A percentile compares a stretch with the other conserved stretches of the same genome.
Conservation (phyloP, 2,113 vertebrate species). For the Struthidea cinerea region DNA sequence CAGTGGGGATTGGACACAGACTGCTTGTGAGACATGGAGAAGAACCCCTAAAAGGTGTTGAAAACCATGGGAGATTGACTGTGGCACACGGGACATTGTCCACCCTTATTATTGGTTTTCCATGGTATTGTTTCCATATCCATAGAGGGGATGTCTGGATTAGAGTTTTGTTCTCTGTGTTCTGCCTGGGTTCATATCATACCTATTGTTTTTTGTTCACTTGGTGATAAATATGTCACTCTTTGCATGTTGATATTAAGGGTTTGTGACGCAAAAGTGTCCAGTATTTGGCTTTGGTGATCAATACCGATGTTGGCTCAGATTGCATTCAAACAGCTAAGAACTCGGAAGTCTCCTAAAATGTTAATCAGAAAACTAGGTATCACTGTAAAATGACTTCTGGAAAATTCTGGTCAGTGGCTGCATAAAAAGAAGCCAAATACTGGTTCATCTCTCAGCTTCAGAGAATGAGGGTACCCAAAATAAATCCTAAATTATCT, state of each 20-base stretch:
- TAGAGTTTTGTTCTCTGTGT: not conserved
- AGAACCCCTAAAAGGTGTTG: not conserved
- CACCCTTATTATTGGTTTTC: not conserved
- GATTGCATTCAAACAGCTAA: not conserved
- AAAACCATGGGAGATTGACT: not conserved
- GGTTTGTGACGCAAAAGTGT: not conserved
- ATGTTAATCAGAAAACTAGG: not conserved
- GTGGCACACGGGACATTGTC: fast-evolving
- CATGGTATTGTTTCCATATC: not conserved
- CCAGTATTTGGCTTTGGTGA: not conserved
- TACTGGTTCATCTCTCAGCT: not conserved
- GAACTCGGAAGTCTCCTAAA: not conserved
- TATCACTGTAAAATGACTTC: not conserved
- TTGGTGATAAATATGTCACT: not conserved
- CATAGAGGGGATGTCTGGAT: not conserved
- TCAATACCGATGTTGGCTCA: not conserved
- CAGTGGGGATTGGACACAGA: not conserved
- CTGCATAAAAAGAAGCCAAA: not conserved
- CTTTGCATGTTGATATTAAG: not conserved
- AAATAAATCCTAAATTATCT: not conserved
- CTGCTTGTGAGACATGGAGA: not conserved
- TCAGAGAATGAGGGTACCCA: not conserved
- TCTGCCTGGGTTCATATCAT: not conserved
- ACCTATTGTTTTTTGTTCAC: not conserved
- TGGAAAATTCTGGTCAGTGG: not conserved